Conservation (phyloP, 2,888 invertebrate species). For the Pemphredon lugubris region DNA sequence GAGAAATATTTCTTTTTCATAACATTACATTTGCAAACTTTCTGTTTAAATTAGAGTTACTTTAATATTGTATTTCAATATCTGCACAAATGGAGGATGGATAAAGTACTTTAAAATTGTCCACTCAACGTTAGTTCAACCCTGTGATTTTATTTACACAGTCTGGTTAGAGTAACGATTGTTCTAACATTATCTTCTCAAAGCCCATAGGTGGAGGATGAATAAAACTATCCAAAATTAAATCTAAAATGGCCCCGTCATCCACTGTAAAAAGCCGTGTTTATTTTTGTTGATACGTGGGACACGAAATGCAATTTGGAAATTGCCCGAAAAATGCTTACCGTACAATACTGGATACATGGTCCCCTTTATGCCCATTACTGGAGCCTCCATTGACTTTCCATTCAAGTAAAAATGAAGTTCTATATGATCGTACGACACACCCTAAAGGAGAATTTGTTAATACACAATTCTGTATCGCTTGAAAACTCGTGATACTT, state of each 20-base stretch:
- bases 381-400: constrained; percentile 90
- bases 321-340: too few species aligned
- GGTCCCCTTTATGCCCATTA: constrained; percentile 94
- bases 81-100: constrained; percentile 36
- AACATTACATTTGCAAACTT: constrained; percentile 59
- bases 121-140: constrained; percentile 9
- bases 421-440: constrained; percentile 98
- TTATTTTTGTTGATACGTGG: too few species aligned
- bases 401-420: constrained; percentile 97
- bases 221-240: constrained; percentile 94
- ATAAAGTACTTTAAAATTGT: constrained; percentile 29
- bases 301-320: too few species aligned
- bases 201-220: constrained; percentile 93
- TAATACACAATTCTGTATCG: too few species aligned
- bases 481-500: too few species aligned
- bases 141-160: constrained; percentile 2
- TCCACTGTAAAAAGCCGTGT: too few species aligned
- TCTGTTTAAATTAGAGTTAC: constrained; percentile 33
- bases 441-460: constrained; percentile 84
- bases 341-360: constrained; percentile 96
- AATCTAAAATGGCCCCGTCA: constrained; percentile 98
- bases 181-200: constrained; percentile 98
- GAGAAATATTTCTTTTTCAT: constrained; percentile 53
- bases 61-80: constrained; percentile 29
- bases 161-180: constrained; percentile 92